Conservation (phyloP, 2,888 invertebrate genomes). For the Lithophane socia region DNA sequence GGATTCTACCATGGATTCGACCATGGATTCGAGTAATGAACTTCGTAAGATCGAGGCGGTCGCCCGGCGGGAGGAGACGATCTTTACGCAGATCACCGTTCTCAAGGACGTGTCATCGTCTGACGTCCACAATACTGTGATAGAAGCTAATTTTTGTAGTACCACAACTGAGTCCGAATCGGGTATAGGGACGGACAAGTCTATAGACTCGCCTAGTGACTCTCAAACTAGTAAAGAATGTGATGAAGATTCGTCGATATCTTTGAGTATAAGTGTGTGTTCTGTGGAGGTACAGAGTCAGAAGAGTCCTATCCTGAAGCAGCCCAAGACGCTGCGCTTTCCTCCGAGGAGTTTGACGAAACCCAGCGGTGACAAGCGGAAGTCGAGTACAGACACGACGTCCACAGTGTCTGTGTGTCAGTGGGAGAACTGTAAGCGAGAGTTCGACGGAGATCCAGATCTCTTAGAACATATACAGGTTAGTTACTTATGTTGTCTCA, state of each 20-base stretch:
- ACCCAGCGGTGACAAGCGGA: constrained; percentile 79
- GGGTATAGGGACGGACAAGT: constrained; percentile 88
- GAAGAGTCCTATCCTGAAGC: constrained; percentile 94
- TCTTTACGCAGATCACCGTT: constrained; percentile 88
- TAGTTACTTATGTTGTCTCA: constrained; percentile 59
- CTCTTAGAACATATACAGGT: constrained; percentile 97
- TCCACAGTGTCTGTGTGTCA: constrained; percentile 92
- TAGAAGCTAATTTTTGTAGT: constrained; percentile 86
- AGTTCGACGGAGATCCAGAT: constrained; percentile 95
- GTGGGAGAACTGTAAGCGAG: constrained; percentile 95
- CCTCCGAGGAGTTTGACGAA: constrained; percentile 90
- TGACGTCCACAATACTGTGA: constrained; percentile 84
- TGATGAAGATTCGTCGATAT: constrained; percentile 87
- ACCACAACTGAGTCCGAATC: constrained; percentile 87
- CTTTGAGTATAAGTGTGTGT: constrained; percentile 85
- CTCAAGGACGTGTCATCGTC: constrained; percentile 85
- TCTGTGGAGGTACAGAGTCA: constrained; percentile 85
- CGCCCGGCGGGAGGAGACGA: constrained; percentile 84
- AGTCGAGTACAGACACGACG: constrained; percentile 85
- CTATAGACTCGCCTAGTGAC: constrained; percentile 87
- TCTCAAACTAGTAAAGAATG: constrained; percentile 88
- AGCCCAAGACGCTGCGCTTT: constrained; percentile 95
- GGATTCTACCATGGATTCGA: constrained; percentile 71
- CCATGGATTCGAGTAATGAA: constrained; percentile 70
- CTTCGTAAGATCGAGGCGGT: constrained; percentile 82